Base-by-base conservation (phyloP, 2,113 vertebrate genomes). In the Dolichotis patagonum region DNA sequence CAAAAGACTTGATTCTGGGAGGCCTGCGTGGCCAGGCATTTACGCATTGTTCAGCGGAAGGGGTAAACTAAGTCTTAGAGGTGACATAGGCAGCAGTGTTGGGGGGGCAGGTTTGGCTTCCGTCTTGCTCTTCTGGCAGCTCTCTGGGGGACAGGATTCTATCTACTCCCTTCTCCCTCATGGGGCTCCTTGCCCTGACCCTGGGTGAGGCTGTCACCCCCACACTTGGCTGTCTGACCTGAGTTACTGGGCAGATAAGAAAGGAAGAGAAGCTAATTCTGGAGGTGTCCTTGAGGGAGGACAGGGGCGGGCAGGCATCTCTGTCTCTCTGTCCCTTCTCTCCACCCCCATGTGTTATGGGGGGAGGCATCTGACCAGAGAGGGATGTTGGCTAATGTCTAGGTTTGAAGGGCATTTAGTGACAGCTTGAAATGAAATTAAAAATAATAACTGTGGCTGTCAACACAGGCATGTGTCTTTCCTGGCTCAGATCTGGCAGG, bases 181-280 rank as follows among this genome's bases (percentile, higher is more conserved):
- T 58, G 32, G 85, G 82, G 88, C 89, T 96, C 60, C 82, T 80
- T 7, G 52, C 56, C 30, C 94, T 94, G 96, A 97, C 96, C 93
- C 92, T 7, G 89, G 90, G 92, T 95, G 95, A 92, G 75, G 97
- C 90, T 96, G 96, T 96, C 96, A 93, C 96, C 92, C 95, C 96
- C 94, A 90, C 92, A 71, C 87, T 91, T 81, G 83, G 65, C 81
- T 65, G 92, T 87, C 80, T 97, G 97, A 97, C 97, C 97, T 96
- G 94, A 86, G 90, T 69, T 96, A 54, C 84, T 91, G 90, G 85
- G 81, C 94, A 97, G 97, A 98, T 97, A 98, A 97, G 97, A 22
- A 49, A 96, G 92, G 91, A 43, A 67, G 54, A 41, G 58, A 96
- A 77, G 92, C 97, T 97, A 98, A 97, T 97, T 97, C 97, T 97